These are phyloP conservation scores for Apodemus sylvaticus DNA, from an alignment of 2,113 vertebrate species.

Conservation along the genomic window DNA sequence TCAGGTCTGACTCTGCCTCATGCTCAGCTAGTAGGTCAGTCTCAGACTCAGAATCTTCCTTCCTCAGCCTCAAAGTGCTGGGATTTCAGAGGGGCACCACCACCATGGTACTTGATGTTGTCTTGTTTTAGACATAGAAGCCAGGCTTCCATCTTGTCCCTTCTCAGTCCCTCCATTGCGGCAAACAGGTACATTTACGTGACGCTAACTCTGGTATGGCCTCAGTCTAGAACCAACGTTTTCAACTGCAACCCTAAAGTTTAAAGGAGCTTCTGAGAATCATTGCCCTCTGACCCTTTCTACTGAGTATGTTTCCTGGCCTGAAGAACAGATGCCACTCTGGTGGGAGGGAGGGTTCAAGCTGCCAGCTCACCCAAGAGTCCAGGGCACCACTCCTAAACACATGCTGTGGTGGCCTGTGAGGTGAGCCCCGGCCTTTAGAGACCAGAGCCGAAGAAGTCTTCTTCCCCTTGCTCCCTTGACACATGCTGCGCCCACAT, in stretches of 20 bases:
- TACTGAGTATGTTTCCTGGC: background rate
- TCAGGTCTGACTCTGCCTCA: background rate
- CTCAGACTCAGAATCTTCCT: background rate
- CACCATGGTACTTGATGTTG: background rate
- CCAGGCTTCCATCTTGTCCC: background rate
- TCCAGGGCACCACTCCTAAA: background rate
- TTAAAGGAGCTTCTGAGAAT: background rate
- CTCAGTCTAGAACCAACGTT: background rate
- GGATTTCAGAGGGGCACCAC: background rate
- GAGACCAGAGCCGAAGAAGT: background rate
- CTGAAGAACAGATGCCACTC: too few relatives aligned
- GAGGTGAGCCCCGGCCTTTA: background rate
- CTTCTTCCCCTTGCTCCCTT: too few relatives aligned
- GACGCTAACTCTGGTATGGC: background rate
- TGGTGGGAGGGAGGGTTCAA: background rate
- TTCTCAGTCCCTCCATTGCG: background rate
- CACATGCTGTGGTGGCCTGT: accelerated
- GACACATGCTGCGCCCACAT: background rate
- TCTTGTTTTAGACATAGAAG: background rate
- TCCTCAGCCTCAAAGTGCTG: background rate
- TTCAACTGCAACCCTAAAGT: background rate
- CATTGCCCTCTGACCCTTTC: background rate
- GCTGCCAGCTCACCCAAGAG: background rate
- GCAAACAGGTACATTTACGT: background rate
- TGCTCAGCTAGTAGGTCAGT: background rate